A percentile compares a stretch with the other conserved stretches of the same genome.
These are phyloP conservation scores for Anhinga rufa DNA, from an alignment of 2,113 vertebrate species.

Conservation along the genomic window DNA sequence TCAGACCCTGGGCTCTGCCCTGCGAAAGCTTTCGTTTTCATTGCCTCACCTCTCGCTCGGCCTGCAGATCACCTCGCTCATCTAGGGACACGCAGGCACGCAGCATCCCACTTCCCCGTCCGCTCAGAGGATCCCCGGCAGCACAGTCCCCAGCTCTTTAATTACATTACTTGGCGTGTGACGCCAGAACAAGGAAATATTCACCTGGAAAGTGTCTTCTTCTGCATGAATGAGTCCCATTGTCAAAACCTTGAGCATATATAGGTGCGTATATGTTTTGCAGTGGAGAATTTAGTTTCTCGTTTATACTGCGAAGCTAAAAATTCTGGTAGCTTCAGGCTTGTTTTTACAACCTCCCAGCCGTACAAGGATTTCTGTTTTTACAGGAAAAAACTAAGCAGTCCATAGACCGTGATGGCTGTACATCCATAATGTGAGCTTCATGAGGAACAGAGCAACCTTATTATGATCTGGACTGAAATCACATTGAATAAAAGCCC, in stretches of 20 bases:
- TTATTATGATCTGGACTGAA: conserved; percentile 50
- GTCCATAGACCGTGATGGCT: neutral
- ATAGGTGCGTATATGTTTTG: neutral
- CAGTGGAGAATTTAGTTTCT: neutral
- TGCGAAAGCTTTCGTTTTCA: neutral
- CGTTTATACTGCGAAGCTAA: conserved; percentile 4
- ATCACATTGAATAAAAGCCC: conserved; percentile 30
- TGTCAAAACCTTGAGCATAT: neutral
- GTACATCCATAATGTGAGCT: conserved; percentile 31
- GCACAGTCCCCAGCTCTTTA: neutral
- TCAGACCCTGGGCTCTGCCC: neutral
- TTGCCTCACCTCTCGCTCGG: neutral
- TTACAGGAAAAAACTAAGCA: conserved; percentile 35
- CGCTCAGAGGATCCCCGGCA: neutral
- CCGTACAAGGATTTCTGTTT: conserved; percentile 39
- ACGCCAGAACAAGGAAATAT: neutral
- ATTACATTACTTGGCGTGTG: neutral
- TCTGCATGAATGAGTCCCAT: conserved; percentile 32
- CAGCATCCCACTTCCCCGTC: neutral
- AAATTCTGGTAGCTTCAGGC: conserved; percentile 47
- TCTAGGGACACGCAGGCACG: neutral
- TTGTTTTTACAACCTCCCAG: conserved; percentile 57
- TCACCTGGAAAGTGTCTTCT: conserved; percentile 32
- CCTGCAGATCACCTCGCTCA: neutral
- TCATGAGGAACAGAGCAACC: conserved; percentile 42